Evolutionary conservation across 2,888 invertebrate species (phyloP).

Genomic region (Prosapia bicincta): DNA sequence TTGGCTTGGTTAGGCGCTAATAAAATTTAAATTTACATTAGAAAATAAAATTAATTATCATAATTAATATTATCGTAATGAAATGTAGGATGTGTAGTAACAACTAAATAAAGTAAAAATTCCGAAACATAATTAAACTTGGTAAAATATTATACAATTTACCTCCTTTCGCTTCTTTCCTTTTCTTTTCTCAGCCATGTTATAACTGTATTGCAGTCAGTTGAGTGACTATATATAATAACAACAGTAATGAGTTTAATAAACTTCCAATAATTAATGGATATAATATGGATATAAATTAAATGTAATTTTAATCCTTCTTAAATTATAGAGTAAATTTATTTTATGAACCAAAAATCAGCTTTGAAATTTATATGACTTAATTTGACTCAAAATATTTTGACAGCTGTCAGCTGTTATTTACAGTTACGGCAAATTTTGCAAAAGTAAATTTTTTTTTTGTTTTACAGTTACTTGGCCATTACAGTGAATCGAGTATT

Average conservation of each 20-base stretch:
- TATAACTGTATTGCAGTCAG: conserved; percentile 8
- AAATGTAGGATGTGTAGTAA: background rate
- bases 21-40: conserved; percentile 21
- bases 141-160: conserved; percentile 40
- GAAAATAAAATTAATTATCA: background rate
- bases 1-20: conserved; percentile 14
- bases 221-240: background rate
- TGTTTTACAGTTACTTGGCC: background rate
- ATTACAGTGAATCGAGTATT: background rate
- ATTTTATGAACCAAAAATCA: too few relatives aligned
- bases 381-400: background rate
- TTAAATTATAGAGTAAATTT: too few relatives aligned
- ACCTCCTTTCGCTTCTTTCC: conserved; percentile 59
- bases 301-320: too few relatives aligned
- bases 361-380: background rate
- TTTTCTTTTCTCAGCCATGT: conserved; percentile 62
- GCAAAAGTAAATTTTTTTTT: background rate
- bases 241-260: background rate
- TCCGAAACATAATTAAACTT: conserved; percentile 5
- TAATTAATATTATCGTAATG: background rate
- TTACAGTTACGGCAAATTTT: background rate
- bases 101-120: background rate
- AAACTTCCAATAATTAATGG: too few relatives aligned
- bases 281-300: too few relatives aligned
- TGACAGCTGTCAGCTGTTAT: conserved; percentile 2